These are phyloP conservation scores for Tetranychus cinnabarinus DNA, from an alignment of 1,140 invertebrate genomes.

Conservation along the genomic window DNA sequence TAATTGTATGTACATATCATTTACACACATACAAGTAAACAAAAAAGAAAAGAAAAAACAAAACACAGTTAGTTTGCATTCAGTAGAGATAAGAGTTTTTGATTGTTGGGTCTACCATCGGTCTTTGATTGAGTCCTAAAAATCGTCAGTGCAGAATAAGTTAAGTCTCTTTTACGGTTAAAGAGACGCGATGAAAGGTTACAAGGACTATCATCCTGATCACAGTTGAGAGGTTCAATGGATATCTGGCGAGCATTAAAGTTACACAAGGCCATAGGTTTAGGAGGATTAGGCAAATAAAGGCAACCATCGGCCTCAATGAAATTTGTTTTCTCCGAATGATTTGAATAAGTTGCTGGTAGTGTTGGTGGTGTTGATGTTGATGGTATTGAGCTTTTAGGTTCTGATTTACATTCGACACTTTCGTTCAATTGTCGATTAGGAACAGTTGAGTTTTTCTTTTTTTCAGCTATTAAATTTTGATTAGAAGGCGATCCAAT, in stretches of 20 bases:
- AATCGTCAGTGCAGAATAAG: neutral
- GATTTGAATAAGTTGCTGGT: neutral
- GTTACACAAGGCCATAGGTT: neutral
- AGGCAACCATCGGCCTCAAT: neutral
- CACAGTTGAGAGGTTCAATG: neutral
- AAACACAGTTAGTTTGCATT: neutral
- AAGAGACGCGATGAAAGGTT: neutral
- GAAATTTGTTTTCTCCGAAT: neutral
- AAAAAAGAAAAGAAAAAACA: neutral
- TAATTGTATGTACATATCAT: no score
- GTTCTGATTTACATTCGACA: no score
- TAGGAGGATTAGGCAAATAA: neutral
- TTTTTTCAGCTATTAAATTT: no score
- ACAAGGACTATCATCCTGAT: neutral
- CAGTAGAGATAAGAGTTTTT: neutral
- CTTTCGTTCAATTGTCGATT: no score
- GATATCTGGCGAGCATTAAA: slow-evolving; percentile 6
- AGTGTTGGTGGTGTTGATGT: neutral
- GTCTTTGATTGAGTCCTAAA: neutral
- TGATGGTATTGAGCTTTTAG: neutral
- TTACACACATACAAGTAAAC: no score
- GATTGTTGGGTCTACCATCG: neutral
- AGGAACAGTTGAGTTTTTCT: no score
- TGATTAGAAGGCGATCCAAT: no score
- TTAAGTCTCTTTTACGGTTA: neutral